These are phyloP conservation scores for Caenorhabditis angaria DNA, from an alignment of 2,888 invertebrate species.

Conservation along the genomic window DNA sequence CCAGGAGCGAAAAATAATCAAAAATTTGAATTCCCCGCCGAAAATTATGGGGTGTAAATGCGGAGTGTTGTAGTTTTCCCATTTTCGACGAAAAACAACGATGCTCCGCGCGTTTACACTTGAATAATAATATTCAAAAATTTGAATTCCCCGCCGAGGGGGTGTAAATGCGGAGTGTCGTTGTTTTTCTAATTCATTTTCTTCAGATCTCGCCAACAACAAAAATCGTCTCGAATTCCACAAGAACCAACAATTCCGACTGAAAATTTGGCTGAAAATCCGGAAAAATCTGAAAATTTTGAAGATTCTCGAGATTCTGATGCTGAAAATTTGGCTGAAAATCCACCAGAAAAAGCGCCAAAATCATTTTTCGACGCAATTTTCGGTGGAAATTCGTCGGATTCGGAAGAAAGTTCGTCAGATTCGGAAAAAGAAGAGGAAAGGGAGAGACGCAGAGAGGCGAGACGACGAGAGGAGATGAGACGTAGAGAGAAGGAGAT, in stretches of 20 bases:
- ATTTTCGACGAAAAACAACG: too few relatives aligned
- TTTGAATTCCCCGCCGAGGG: too few relatives aligned
- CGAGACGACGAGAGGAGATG: conserved; percentile 11
- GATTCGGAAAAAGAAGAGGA: conserved; percentile 35
- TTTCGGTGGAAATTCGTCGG: conserved; percentile 32
- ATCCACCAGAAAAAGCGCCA: conserved; percentile 37
- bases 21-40: too few relatives aligned
- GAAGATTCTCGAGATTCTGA: conserved; percentile 13
- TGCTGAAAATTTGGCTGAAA: conserved; percentile 15
- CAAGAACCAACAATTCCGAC: too few relatives aligned
- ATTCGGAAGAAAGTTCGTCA: conserved; percentile 20
- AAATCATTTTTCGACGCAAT: conserved; percentile 47
- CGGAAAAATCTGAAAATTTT: conserved; percentile 14
- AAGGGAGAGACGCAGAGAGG: not conserved
- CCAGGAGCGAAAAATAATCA: too few relatives aligned
- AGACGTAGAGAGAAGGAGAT: conserved; percentile 14
- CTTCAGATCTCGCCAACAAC: too few relatives aligned
- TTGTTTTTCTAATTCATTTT: too few relatives aligned
- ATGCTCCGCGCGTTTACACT: too few relatives aligned
- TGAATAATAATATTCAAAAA: too few relatives aligned
- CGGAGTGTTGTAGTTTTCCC: too few relatives aligned
- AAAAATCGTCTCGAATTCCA: not conserved
- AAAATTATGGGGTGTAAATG: too few relatives aligned
- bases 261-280: conserved; percentile 7
- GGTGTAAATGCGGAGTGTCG: too few relatives aligned